phyloP scores from a whole-genome alignment of 1,140 invertebrate genomes.

The Pinna nobilis region DNA sequence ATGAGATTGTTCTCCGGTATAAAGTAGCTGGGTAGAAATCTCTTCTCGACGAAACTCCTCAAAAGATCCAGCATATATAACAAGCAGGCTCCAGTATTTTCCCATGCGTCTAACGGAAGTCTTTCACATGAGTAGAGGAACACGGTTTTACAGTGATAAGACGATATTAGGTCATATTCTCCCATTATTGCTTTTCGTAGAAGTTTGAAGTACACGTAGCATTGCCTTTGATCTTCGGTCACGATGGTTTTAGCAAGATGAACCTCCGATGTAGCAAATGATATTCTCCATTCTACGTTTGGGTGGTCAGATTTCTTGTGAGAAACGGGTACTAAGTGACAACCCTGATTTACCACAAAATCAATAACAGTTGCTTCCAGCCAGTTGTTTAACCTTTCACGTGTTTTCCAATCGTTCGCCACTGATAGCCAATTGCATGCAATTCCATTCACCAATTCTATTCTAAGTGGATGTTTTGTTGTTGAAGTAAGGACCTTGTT shows the following conservation, averaged over 20 bases:
- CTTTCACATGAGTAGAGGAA: conserved; percentile 44
- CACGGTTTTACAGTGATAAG: conserved; percentile 35
- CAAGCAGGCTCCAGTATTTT: conserved; percentile 33
- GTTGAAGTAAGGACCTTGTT: background rate
- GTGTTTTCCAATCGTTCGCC: conserved; percentile 23
- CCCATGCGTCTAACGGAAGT: conserved; percentile 32
- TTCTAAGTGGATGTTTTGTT: conserved; percentile 6
- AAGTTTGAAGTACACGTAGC: conserved; percentile 40
- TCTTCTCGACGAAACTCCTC: background rate
- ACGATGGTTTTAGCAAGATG: conserved; percentile 28
- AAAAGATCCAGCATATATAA: conserved; percentile 31
- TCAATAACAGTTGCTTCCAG: conserved; percentile 23
- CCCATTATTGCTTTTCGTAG: conserved; percentile 28
- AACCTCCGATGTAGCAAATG: conserved; percentile 39
- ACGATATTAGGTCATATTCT: conserved; percentile 12
- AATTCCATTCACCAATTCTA: conserved; percentile 24
- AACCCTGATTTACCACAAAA: conserved; percentile 19
- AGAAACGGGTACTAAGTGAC: conserved; percentile 41
- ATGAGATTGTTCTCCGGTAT: no score
- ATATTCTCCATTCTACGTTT: conserved; percentile 43
- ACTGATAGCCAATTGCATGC: conserved; percentile 26
- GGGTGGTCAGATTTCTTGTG: conserved; percentile 17
- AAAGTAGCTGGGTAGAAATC: conserved; percentile 18
- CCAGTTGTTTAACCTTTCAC: conserved; percentile 20
- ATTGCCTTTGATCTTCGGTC: conserved; percentile 40